Evolutionary conservation across 2,888 invertebrate genomes (phyloP), one percentile per base, ranked within the genome.

Genomic region (Galeopsomyia nigrocyanea): DNA sequence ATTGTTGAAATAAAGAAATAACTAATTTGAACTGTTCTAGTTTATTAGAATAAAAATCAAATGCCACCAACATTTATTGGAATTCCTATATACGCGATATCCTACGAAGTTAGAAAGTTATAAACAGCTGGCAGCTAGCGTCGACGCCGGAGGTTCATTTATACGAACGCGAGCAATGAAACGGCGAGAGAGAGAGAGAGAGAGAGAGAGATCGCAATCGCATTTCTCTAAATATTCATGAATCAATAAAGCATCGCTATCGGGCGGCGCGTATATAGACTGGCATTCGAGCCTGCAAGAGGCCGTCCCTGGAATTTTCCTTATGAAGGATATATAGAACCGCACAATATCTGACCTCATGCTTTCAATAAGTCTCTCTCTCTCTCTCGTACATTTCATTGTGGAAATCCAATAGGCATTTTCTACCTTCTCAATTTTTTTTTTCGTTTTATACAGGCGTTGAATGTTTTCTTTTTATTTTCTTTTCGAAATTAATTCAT

Each of bases 221-320:
- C 19, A 57, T 57, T 47, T 22, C 17, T 60, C 60, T 70, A 70
- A 64, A 70, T 70, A 70, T 65, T 64, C 64, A 70, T 53, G 53
- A 70, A 47, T 70, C 60, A 70, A 70, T 70, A 70, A 64, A 51
- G 62, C 46, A 39, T 39, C 13, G 39, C 39, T 39, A 39, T 39
- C 39, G 10, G 10, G 7, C 26, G 5, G 26, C 21, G 46, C 57
- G 46, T 56, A 21, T 67, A 61, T 21, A 55, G n/a, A 49, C 22
- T 26, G 14, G 60, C 10, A 22, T 51, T 55, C 60, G 22, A 3
- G 5, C 13, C 57, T 39, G 26, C 49, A 51, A 51, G 16, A 68
- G 68, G 21, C 53, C 55, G 14, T 17, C 22, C 7, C 60, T 60
- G 53, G 65, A 65, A 70, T 65, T 68, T 61, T 19, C 46, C 60